phyloP scores from a whole-genome alignment of 2,113 vertebrate species.

The Nothocercus nigrocapillus region DNA sequence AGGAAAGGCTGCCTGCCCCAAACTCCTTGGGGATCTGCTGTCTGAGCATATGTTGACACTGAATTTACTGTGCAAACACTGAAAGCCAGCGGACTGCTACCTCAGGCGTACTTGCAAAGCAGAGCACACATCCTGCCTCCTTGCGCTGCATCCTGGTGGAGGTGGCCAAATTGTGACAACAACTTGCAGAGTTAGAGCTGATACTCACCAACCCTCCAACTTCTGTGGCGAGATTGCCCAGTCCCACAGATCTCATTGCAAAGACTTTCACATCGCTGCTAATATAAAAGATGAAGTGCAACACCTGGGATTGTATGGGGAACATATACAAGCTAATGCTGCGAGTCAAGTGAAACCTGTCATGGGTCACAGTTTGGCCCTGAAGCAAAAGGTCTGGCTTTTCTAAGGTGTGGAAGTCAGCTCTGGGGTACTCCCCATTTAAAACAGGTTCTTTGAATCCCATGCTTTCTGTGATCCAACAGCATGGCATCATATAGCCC shows the following conservation, averaged over 20 bases:
- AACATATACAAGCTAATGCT: neutral
- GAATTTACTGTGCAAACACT: slow-evolving; percentile 22
- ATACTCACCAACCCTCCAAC: neutral
- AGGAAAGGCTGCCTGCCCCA: neutral
- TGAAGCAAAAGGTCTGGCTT: neutral
- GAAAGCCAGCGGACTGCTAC: neutral
- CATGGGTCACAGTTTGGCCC: neutral
- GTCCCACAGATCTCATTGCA: neutral
- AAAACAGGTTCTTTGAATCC: neutral
- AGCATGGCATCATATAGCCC: neutral
- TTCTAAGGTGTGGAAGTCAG: neutral
- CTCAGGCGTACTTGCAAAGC: neutral
- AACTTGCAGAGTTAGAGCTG: neutral
- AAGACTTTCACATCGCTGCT: neutral
- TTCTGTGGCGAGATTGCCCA: neutral
- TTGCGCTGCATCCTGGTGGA: neutral
- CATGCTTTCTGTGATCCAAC: neutral
- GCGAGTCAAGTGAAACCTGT: neutral
- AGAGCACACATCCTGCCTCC: neutral
- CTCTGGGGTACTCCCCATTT: neutral
- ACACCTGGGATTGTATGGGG: neutral
- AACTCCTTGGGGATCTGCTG: neutral
- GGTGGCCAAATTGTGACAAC: neutral
- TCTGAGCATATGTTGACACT: neutral
- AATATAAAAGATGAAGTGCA: neutral